These are phyloP conservation scores for Poecilia wingei DNA, from an alignment of 2,797 vertebrate genomes.

Conservation along the genomic window DNA sequence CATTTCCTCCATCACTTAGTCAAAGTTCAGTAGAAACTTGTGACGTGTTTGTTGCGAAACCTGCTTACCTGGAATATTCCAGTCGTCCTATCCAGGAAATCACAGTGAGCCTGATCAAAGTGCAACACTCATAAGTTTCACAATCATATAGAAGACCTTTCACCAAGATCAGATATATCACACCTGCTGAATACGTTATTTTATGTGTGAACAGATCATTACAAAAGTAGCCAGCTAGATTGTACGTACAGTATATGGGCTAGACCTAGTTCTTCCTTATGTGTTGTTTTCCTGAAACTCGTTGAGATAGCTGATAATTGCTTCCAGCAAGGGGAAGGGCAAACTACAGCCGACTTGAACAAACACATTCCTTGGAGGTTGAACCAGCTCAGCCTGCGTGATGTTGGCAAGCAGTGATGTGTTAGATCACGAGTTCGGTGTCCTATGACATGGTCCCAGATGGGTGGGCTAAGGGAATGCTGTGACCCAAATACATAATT, in stretches of 20 bases:
- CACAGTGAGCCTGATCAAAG: slow-evolving; percentile 30
- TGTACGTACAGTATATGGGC: not conserved
- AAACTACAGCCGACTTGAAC: slow-evolving; percentile 63
- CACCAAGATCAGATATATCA: not conserved
- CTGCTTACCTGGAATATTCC: slow-evolving; percentile 49
- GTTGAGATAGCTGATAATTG: slow-evolving; percentile 20
- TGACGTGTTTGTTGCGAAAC: slow-evolving; percentile 50
- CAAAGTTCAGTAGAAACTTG: slow-evolving; percentile 35
- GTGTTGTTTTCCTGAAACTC: slow-evolving; percentile 50
- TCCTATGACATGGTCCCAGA: slow-evolving; percentile 65
- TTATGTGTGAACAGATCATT: not conserved
- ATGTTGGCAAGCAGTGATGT: slow-evolving; percentile 43
- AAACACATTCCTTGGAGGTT: slow-evolving; percentile 71
- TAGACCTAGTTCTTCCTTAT: slow-evolving; percentile 12
- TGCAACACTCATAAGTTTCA: slow-evolving; percentile 26
- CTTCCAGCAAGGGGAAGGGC: slow-evolving; percentile 45
- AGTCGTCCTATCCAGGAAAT: slow-evolving; percentile 11
- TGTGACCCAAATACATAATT: slow-evolving; percentile 70
- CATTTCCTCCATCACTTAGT: not conserved
- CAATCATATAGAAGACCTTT: slow-evolving; percentile 30
- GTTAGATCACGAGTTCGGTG: slow-evolving; percentile 59
- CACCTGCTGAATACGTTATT: slow-evolving; percentile 5
- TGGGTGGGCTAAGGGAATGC: slow-evolving; percentile 36
- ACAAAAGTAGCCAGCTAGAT: not conserved
- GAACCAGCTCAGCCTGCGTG: slow-evolving; percentile 55